A percentile compares a stretch with the other conserved stretches of the same genome.
phyloP scores from a whole-genome alignment of 23 tunicate species.

The Diplosoma virens region DNA sequence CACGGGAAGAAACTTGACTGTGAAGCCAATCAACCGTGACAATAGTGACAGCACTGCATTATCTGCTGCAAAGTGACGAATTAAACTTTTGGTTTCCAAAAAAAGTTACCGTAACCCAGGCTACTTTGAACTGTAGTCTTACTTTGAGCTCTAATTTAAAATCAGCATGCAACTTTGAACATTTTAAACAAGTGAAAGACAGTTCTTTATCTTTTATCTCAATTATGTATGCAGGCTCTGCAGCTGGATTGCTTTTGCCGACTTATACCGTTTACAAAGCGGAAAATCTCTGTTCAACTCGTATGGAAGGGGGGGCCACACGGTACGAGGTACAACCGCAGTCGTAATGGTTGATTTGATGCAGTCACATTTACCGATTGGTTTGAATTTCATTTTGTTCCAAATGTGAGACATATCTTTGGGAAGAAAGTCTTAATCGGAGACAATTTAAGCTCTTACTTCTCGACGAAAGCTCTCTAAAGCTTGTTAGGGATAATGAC shows the following conservation, averaged over 20 bases:
- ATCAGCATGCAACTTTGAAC: no score
- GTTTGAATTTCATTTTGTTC: neutral
- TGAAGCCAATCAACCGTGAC: no score
- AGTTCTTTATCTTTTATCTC: neutral
- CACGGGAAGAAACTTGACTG: no score
- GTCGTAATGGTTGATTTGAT: conserved; percentile 29
- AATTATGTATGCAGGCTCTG: conserved; percentile 8
- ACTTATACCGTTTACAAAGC: conserved; percentile 20
- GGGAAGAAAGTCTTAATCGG: conserved; percentile 18
- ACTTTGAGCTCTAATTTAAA: no score
- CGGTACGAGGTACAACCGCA: conserved; percentile 21
- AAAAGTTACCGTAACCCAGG: no score
- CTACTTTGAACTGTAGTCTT: no score
- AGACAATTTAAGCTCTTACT: conserved; percentile 1
- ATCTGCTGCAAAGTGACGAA: no score
- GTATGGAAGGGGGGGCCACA: conserved; percentile 31
- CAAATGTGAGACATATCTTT: neutral
- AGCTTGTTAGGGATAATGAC: neutral
- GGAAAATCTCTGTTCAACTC: conserved; percentile 30
- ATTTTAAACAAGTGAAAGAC: neutral
- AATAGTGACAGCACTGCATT: no score
- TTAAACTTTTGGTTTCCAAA: no score
- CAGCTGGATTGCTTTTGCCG: neutral
- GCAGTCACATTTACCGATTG: conserved; percentile 11
- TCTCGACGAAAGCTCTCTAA: neutral